phyloP scores from a whole-genome alignment of 1,140 invertebrate species.

The Physella acuta region DNA sequence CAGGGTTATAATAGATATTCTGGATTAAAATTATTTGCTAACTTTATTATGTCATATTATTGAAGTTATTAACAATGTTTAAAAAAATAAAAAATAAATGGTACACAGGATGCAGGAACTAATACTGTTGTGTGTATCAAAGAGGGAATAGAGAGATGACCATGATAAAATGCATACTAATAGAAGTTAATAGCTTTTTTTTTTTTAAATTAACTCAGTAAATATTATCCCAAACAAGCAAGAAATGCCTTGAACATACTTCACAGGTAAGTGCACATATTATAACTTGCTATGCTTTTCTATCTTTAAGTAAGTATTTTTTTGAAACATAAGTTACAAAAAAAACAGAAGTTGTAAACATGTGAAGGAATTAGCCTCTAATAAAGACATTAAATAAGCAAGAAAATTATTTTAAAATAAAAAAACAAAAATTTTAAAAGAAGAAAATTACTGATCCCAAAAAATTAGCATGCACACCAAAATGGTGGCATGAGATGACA shows the following conservation, averaged over 20 bases:
- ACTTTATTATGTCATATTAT: conserved; percentile 7
- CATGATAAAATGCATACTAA: conserved; percentile 10
- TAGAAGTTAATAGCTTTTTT: no score
- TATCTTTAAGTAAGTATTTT: no score
- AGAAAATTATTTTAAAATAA: neutral
- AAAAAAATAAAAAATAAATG: conserved; percentile 18
- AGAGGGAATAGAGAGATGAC: conserved; percentile 12
- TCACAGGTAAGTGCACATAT: no score
- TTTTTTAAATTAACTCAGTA: no score
- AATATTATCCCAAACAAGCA: no score
- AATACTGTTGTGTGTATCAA: conserved; percentile 19
- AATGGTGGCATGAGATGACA: neutral
- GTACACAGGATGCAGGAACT: conserved; percentile 20
- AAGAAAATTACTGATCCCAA: conserved; percentile 3
- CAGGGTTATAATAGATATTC: conserved; percentile 19
- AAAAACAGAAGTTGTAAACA: neutral
- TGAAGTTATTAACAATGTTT: neutral
- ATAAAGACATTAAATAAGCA: neutral
- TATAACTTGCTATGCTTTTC: no score
- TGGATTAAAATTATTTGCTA: conserved; percentile 13
- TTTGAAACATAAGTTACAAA: no score
- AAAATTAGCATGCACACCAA: conserved; percentile 7
- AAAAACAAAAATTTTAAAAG: neutral
- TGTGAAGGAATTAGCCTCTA: neutral
- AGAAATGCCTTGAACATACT: no score